phyloP scores from a whole-genome alignment of 2,888 invertebrate genomes.

The Aproaerema taeniolella region DNA sequence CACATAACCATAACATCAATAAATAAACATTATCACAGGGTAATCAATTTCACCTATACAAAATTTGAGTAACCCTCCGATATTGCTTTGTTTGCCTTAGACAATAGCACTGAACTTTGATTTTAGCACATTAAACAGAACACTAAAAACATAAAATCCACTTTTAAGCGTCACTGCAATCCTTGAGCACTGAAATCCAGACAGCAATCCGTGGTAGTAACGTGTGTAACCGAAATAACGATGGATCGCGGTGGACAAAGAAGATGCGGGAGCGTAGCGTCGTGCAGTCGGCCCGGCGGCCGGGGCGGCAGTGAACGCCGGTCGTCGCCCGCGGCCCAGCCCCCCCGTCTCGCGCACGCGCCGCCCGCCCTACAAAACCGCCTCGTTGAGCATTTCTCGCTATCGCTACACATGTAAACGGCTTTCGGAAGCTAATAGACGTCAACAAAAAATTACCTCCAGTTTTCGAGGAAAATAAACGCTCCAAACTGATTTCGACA shows the following conservation, averaged over 20 bases:
- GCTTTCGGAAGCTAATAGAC: conserved; percentile 50
- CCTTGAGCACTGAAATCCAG: conserved; percentile 71
- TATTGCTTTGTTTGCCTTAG: conserved; percentile 4
- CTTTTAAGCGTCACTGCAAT: conserved; percentile 62
- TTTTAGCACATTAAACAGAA: background rate
- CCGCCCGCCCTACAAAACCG: conserved; percentile 52
- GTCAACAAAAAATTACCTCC: conserved; percentile 30
- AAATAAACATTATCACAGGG: conserved; percentile 17
- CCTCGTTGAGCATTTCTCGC: conserved; percentile 50
- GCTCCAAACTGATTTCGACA: conserved; percentile 12
- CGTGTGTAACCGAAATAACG: conserved; percentile 56
- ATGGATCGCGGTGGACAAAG: conserved; percentile 48
- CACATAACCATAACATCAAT: conserved; percentile 9
- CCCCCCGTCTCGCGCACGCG: conserved; percentile 51
- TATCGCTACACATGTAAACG: conserved; percentile 54
- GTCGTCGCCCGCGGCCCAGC: conserved; percentile 21
- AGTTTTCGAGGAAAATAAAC: conserved; percentile 15
- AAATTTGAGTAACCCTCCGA: background rate
- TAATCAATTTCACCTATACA: conserved; percentile 1
- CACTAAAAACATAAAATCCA: conserved; percentile 34
- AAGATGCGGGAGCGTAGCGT: conserved; percentile 24
- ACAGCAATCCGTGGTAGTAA: conserved; percentile 36
- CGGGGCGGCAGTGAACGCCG: conserved; percentile 61
- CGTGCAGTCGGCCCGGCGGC: conserved; percentile 44
- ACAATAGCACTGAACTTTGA: conserved; percentile 21